phyloP scores from a whole-genome alignment of 2,888 invertebrate species.

The Acrobasis repandana region DNA sequence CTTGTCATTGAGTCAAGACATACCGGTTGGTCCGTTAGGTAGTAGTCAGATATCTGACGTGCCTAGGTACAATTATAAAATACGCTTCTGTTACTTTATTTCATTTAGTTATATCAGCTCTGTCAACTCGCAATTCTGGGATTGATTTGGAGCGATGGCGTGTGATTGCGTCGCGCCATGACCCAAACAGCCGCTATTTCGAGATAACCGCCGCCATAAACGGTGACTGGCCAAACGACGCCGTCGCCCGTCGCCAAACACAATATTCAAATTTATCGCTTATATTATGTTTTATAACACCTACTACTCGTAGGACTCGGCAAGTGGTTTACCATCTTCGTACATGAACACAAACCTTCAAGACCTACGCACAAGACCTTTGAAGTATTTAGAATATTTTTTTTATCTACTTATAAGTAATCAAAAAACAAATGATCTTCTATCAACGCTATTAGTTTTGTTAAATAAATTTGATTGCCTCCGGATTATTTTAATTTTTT shows the following conservation, averaged over 20 bases:
- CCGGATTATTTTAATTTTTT: no score
- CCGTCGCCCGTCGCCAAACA: conserved; percentile 27
- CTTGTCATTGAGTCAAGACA: no score
- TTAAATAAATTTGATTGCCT: no score
- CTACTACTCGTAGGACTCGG: conserved; percentile 42
- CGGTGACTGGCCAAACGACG: conserved; percentile 53
- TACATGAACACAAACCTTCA: conserved; percentile 38
- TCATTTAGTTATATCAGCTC: conserved; percentile 24
- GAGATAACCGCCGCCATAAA: conserved; percentile 80
- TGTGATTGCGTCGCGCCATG: conserved; percentile 71
- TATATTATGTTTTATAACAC: conserved; percentile 42
- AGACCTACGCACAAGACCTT: conserved; percentile 49
- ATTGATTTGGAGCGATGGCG: conserved; percentile 71
- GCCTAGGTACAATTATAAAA: no score
- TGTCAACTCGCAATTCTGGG: conserved; percentile 51
- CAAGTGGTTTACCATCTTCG: conserved; percentile 42
- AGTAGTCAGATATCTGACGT: no score
- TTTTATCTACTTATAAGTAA: background rate
- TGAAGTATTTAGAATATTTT: background rate
- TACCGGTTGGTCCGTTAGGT: no score
- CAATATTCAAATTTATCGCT: conserved; percentile 47
- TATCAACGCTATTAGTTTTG: no score
- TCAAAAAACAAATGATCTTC: no score
- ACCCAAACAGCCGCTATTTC: conserved; percentile 80
- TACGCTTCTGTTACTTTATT: no score